A percentile compares a stretch with the other conserved stretches of the same genome.
Evolutionary conservation across 2,113 vertebrate species (phyloP).

Genomic region (Thunnus maccoyii): DNA sequence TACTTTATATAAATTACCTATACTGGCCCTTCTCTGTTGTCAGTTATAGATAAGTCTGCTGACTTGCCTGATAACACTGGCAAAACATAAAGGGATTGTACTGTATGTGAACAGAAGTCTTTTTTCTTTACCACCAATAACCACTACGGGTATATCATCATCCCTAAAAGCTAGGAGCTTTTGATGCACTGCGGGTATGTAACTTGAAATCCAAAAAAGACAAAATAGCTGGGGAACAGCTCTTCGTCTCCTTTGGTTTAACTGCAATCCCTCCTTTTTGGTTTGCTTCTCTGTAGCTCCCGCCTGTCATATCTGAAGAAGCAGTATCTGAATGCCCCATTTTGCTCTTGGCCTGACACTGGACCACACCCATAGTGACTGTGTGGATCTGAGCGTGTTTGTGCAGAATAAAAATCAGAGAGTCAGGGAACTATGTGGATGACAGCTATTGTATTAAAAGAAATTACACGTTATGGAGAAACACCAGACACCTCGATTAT

Average conservation of each 20-base stretch:
- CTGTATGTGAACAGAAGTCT: not conserved
- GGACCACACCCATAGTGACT: slow-evolving; percentile 40
- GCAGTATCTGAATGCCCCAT: slow-evolving; percentile 16
- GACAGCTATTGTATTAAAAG: not conserved
- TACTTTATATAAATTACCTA: not conserved
- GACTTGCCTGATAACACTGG: not conserved
- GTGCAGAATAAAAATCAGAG: slow-evolving; percentile 25
- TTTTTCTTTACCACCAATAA: not conserved
- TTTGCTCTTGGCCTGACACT: slow-evolving; percentile 31
- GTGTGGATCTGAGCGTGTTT: slow-evolving; percentile 9
- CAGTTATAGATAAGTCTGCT: not conserved
- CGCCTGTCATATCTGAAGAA: slow-evolving; percentile 23
- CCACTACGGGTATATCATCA: not conserved
- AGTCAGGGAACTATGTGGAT: not conserved
- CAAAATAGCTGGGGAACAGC: slow-evolving; percentile 27
- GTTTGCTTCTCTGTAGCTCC: slow-evolving; percentile 17
- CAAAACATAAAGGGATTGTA: not conserved
- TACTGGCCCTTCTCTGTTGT: not conserved
- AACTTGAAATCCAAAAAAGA: slow-evolving; percentile 35
- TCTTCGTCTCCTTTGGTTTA: slow-evolving; percentile 10
- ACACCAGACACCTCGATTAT: not conserved
- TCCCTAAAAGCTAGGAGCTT: not conserved
- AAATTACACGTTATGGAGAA: not conserved
- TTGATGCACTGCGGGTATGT: slow-evolving; percentile 4
- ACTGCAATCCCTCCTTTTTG: slow-evolving; percentile 19